Conservation (phyloP, 1,140 invertebrate species). For the Penaeus indicus region DNA sequence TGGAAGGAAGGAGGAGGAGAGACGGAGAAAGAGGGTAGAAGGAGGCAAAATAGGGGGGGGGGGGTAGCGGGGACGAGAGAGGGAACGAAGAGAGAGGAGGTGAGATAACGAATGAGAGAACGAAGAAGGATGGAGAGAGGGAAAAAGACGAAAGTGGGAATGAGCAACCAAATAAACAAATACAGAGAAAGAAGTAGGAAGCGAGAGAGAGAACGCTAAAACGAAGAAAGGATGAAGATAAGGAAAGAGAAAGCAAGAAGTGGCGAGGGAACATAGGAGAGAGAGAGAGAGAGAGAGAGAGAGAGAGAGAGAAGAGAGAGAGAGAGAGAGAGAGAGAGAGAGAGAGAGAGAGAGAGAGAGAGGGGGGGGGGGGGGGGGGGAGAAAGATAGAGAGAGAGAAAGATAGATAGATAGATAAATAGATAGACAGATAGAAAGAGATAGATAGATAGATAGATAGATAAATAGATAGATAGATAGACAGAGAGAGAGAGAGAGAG, state of each 20-base stretch:
- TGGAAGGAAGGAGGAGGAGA: not conserved
- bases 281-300: no score
- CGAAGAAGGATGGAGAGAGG: not conserved
- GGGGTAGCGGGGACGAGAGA: no score
- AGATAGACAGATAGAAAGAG: no score
- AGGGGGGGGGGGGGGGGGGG: conserved; percentile 7
- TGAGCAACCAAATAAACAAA: not conserved
- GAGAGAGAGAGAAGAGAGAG: not conserved
- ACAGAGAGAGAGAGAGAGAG: no score
- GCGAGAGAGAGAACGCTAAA: not conserved
- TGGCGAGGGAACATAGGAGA: not conserved
- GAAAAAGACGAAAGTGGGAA: not conserved
- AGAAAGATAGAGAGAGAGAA: conserved; percentile 27
- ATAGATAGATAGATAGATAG: no score
- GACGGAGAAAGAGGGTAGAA: not conserved
- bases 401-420: no score
- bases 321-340: not conserved
- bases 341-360: not conserved
- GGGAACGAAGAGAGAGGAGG: not conserved
- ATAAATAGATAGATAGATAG: no score
- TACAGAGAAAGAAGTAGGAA: not conserved
- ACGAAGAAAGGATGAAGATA: not conserved
- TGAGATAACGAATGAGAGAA: not conserved
- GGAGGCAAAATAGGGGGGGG: no score
- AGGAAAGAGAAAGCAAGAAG: not conserved